phyloP scores from a whole-genome alignment of 2,888 invertebrate genomes.

The Neoaliturus tenellus region DNA sequence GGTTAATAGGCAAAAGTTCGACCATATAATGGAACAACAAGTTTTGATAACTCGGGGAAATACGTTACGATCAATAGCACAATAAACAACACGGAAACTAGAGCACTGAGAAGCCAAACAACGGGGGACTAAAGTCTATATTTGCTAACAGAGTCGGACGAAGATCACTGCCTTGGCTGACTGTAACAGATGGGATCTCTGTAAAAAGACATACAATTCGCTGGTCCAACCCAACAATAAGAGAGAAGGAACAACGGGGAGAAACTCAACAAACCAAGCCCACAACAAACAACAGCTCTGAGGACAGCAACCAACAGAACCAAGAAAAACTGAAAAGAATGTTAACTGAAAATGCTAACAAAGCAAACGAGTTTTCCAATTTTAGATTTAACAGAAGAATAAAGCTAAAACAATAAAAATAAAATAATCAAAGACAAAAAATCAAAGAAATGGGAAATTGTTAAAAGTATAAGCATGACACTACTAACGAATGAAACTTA shows the following conservation, averaged over 20 bases:
- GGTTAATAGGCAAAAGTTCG: not conserved
- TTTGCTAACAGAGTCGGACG: not conserved
- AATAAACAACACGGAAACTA: slow-evolving; percentile 54
- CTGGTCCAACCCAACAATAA: not conserved
- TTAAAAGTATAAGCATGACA: too few relatives aligned
- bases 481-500: too few relatives aligned
- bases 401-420: too few relatives aligned
- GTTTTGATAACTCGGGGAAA: slow-evolving; percentile 5
- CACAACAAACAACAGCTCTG: not conserved
- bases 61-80: slow-evolving; percentile 55
- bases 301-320: not conserved
- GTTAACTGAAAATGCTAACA: too few relatives aligned
- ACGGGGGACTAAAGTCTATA: slow-evolving; percentile 35
- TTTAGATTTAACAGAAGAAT: too few relatives aligned
- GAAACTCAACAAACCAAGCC: slow-evolving; percentile 15
- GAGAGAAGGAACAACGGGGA: not conserved
- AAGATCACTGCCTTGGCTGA: slow-evolving; percentile 39
- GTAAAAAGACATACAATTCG: slow-evolving; percentile 39
- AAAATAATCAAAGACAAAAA: too few relatives aligned
- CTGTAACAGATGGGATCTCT: slow-evolving; percentile 44
- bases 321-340: too few relatives aligned
- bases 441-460: too few relatives aligned
- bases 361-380: too few relatives aligned
- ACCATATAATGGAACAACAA: not conserved
- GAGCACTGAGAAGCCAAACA: slow-evolving; percentile 15